Evolutionary conservation across 1,140 invertebrate species (phyloP).

Genomic region (Hormaphis cornu): DNA sequence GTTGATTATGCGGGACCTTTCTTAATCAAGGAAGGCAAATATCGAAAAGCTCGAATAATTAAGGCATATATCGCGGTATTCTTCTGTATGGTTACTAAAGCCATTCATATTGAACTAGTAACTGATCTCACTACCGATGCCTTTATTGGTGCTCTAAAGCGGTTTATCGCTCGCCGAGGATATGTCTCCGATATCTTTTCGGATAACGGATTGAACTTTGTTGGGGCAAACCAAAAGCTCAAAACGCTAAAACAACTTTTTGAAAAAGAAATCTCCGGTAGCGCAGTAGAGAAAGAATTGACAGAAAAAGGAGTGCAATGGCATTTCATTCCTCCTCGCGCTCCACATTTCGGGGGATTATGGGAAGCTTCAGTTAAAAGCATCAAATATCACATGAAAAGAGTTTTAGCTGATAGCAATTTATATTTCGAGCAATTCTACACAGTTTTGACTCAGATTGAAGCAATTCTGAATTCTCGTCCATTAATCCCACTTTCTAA

Average conservation of each 20-base stretch:
- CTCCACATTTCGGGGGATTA: neutral
- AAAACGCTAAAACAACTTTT: neutral
- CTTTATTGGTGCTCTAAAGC: slow-evolving; percentile 37
- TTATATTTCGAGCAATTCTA: slow-evolving; percentile 39
- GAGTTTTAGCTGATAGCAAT: neutral
- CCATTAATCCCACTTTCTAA: slow-evolving; percentile 40
- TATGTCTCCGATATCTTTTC: slow-evolving; percentile 9
- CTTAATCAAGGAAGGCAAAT: neutral
- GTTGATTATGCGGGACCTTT: slow-evolving; percentile 38
- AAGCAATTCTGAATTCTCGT: slow-evolving; percentile 41
- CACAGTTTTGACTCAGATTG: slow-evolving; percentile 39
- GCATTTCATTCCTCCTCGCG: neutral
- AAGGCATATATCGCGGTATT: slow-evolving; percentile 37
- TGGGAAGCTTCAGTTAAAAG: neutral
- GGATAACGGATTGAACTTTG: slow-evolving; percentile 35
- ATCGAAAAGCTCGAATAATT: neutral
- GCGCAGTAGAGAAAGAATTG: no score
- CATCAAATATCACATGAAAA: neutral
- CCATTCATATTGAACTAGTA: slow-evolving; percentile 39
- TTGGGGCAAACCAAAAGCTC: slow-evolving; percentile 33
- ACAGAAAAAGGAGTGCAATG: neutral
- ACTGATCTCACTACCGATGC: slow-evolving; percentile 35
- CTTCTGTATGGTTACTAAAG: slow-evolving; percentile 38
- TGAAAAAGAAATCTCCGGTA: neutral
- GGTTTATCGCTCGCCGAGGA: slow-evolving; percentile 38